Conservation (phyloP, 1,140 invertebrate species). For the Steinernema feltiae region DNA sequence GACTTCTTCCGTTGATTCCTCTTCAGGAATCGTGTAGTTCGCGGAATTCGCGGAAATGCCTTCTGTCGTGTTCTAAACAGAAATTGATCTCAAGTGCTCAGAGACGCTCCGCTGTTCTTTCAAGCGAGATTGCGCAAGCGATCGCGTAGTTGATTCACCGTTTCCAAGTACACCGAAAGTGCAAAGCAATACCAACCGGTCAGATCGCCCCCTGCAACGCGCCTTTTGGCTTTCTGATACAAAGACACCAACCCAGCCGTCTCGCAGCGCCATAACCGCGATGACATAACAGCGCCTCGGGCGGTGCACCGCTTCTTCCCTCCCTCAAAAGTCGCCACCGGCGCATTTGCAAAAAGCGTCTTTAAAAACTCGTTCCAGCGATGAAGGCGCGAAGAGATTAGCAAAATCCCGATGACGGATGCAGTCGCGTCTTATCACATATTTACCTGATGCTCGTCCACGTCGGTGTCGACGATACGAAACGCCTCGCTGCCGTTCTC, state of each 20-base stretch:
- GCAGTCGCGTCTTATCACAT: neutral
- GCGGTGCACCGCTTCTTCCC: neutral
- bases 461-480: neutral
- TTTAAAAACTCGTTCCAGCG: neutral
- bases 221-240: no score
- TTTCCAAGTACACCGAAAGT: no score
- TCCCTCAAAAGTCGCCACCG: neutral
- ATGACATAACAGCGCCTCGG: slow-evolving; percentile 3
- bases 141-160: no score
- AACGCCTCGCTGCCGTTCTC: slow-evolving; percentile 11
- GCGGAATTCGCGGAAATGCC: neutral
- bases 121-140: no score
- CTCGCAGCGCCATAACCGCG: neutral
- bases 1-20: neutral
- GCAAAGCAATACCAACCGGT: no score
- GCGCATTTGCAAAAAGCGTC: slow-evolving; percentile 8
- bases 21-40: neutral
- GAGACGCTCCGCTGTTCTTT: no score
- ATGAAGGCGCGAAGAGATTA: slow-evolving; percentile 8
- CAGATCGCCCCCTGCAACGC: no score
- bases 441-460: neutral
- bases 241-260: neutral
- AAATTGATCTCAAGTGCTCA: neutral
- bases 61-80: neutral
- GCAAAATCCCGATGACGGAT: neutral